A percentile compares a stretch with the other conserved stretches of the same genome.
Conservation (phyloP, 1,140 invertebrate genomes). For the Dryas iulia region DNA sequence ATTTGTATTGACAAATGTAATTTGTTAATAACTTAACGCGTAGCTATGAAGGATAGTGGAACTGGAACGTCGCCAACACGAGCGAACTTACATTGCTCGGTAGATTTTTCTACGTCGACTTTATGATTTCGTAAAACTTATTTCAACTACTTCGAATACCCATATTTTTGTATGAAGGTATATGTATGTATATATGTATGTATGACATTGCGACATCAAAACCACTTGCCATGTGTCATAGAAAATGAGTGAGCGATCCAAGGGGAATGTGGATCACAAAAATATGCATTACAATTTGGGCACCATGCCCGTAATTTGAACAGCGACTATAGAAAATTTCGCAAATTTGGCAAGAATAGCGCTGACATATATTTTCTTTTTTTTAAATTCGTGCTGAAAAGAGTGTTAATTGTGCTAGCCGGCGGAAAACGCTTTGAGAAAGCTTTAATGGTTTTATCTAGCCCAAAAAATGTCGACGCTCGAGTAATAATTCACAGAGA, state of each 20-base stretch:
- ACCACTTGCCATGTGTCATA: not conserved
- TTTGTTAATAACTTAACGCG: slow-evolving; percentile 5
- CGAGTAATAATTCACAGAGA: slow-evolving; percentile 36
- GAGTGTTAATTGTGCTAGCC: slow-evolving; percentile 55
- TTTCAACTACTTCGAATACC: slow-evolving; percentile 44
- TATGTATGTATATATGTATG: not conserved
- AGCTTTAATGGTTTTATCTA: slow-evolving; percentile 44
- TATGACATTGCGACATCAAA: not conserved
- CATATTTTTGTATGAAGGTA: not conserved
- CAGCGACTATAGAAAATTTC: slow-evolving; percentile 33
- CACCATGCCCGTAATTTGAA: slow-evolving; percentile 39
- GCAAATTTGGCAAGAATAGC: slow-evolving; percentile 44
- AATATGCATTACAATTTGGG: slow-evolving; percentile 38
- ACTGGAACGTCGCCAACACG: slow-evolving; percentile 53
- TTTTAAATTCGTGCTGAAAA: slow-evolving; percentile 37
- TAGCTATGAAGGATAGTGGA: slow-evolving; percentile 15
- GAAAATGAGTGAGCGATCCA: slow-evolving; percentile 6
- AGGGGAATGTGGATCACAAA: not conserved
- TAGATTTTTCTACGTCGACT: slow-evolving; percentile 41
- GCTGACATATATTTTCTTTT: slow-evolving; percentile 45
- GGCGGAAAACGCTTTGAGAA: slow-evolving; percentile 34
- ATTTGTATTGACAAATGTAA: not conserved
- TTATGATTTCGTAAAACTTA: slow-evolving; percentile 60
- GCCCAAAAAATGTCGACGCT: slow-evolving; percentile 38
- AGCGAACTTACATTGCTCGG: slow-evolving; percentile 41